Percentiles rank a stretch among this genome's conserved stretches.
phyloP scores from a whole-genome alignment of 2,888 invertebrate genomes.

The Listrodromus nycthemerus region DNA sequence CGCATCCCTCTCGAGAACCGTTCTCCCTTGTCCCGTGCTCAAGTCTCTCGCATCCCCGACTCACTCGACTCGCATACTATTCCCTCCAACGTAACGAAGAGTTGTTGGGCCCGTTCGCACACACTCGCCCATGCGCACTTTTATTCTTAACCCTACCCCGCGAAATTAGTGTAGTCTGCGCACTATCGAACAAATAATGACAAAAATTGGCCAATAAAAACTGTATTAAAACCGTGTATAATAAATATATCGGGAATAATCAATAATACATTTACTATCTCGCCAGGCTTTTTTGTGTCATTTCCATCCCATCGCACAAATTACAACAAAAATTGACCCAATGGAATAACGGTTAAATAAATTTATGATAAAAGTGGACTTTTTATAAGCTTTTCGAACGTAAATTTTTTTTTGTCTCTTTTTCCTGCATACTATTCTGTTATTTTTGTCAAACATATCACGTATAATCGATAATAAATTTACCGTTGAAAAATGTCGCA shows the following conservation, averaged over 20 bases:
- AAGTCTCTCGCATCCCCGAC: slow-evolving; percentile 68
- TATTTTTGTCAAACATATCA: neutral
- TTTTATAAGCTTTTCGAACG: no score
- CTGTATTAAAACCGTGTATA: neutral
- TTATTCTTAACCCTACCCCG: slow-evolving; percentile 63
- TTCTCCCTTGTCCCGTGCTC: slow-evolving; percentile 69
- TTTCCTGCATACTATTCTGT: neutral
- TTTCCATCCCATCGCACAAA: no score
- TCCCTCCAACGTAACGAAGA: slow-evolving; percentile 65
- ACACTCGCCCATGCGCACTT: slow-evolving; percentile 55
- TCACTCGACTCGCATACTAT: slow-evolving; percentile 60
- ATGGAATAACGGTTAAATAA: no score
- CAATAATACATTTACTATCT: neutral
- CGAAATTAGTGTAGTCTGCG: slow-evolving; percentile 46
- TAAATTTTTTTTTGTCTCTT: no score
- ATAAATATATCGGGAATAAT: neutral
- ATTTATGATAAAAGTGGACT: no score
- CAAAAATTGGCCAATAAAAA: slow-evolving; percentile 58
- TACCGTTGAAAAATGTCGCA: neutral
- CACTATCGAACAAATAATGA: slow-evolving; percentile 59
- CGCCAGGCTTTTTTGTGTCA: no score
- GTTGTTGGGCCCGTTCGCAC: slow-evolving; percentile 67
- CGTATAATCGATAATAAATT: neutral
- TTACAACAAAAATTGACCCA: no score
- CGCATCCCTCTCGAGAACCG: slow-evolving; percentile 71